Evolutionary conservation across 1,140 invertebrate species (phyloP).

Genomic region (Diploscapter pachys): DNA sequence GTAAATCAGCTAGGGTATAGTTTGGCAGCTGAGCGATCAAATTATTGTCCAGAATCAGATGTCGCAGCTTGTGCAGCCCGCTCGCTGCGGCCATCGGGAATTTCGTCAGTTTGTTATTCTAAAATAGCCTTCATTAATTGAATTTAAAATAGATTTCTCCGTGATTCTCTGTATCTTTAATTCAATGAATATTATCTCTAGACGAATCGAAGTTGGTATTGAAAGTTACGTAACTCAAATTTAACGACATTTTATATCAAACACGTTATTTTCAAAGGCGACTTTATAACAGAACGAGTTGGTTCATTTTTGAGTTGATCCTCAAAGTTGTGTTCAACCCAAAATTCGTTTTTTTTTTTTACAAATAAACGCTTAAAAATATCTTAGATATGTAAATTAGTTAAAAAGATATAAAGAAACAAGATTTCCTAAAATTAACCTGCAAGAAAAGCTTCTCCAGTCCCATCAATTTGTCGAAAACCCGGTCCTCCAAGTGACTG

Average conservation of each 20-base stretch:
- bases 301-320: no score
- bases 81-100: slow-evolving; percentile 14
- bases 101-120: slow-evolving; percentile 26
- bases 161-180: no score
- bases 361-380: no score
- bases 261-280: no score
- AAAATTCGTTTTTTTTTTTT: no score
- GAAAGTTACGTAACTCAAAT: no score
- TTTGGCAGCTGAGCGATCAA: slow-evolving; percentile 18
- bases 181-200: no score
- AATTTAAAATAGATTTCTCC: no score
- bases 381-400: not conserved
- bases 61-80: slow-evolving; percentile 9
- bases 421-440: not conserved
- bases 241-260: no score
- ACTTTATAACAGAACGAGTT: no score
- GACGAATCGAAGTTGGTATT: no score
- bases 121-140: not conserved
- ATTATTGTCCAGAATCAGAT: slow-evolving; percentile 28
- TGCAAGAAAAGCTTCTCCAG: slow-evolving; percentile 32
- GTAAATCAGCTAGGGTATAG: slow-evolving; percentile 16
- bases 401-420: not conserved
- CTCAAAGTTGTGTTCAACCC: no score
- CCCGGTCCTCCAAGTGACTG: slow-evolving; percentile 2
- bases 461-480: slow-evolving; percentile 23